Percentiles rank a stretch among this genome's conserved stretches.
phyloP scores from a whole-genome alignment of 2,797 vertebrate genomes.

The Oreochromis mossambicus region DNA sequence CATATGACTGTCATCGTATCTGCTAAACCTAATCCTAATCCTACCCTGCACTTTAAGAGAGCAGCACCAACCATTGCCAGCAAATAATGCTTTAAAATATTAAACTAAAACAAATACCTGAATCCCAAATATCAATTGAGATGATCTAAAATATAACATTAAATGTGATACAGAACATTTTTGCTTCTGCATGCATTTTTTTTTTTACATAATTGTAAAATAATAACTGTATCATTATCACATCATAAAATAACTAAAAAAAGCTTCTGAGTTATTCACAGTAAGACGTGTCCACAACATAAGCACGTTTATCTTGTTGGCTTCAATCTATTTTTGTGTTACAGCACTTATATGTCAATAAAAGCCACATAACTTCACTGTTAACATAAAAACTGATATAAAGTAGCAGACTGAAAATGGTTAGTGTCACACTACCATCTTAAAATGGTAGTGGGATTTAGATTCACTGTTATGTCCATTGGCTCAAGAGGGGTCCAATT shows the following conservation, averaged over 20 bases:
- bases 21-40: background rate
- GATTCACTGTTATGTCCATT: background rate
- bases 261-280: background rate
- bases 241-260: background rate
- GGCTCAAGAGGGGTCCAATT: background rate
- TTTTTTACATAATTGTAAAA: background rate
- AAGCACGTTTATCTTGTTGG: background rate
- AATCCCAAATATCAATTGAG: background rate
- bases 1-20: background rate
- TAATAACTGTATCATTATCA: background rate
- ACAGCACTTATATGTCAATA: background rate
- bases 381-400: background rate
- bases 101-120: background rate
- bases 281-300: background rate
- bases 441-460: background rate
- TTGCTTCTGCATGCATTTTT: background rate
- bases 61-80: background rate
- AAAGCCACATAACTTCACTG: background rate
- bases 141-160: background rate
- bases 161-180: background rate
- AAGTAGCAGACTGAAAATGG: background rate
- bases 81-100: background rate
- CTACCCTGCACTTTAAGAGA: background rate
- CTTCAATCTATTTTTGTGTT: background rate
- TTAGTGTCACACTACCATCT: background rate